Percentiles rank a stretch among this genome's conserved stretches.
Conservation (phyloP, 2,888 invertebrate genomes). For the Coecobrya sp. region DNA sequence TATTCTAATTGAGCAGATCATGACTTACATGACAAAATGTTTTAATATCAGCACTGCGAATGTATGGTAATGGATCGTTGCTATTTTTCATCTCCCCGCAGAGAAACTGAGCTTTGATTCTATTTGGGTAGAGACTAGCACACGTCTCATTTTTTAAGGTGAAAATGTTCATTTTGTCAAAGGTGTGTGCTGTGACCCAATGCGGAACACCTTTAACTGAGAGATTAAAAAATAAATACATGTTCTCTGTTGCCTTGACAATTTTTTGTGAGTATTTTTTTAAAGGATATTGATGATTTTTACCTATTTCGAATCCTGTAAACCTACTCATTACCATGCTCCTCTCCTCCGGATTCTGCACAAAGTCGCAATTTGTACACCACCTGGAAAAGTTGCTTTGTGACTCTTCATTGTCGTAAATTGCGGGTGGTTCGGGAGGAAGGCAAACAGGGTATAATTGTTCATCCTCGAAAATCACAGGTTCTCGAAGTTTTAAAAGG, state of each 20-base stretch:
- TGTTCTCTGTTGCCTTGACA: too few relatives aligned
- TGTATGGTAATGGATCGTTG: background rate
- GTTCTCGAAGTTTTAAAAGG: slow-evolving; percentile 79
- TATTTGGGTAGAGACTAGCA: slow-evolving; percentile 69
- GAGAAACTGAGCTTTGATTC: slow-evolving; percentile 80
- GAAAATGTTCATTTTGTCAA: slow-evolving; percentile 71
- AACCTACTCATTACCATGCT: slow-evolving; percentile 72
- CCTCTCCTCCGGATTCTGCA: slow-evolving; percentile 66
- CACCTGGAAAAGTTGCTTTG: slow-evolving; percentile 56
- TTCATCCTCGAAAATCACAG: slow-evolving; percentile 61
- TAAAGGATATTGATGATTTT: background rate
- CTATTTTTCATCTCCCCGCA: slow-evolving; percentile 77
- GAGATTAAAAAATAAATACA: too few relatives aligned
- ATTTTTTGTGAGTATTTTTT: too few relatives aligned
- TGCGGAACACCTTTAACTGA: slow-evolving; percentile 56
- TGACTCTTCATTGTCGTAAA: slow-evolving; percentile 17
- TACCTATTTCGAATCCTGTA: slow-evolving; percentile 66
- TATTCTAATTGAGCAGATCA: background rate
- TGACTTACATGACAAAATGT: slow-evolving; percentile 64
- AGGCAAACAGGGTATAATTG: slow-evolving; percentile 77
- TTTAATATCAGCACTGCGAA: slow-evolving; percentile 61
- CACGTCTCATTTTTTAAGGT: slow-evolving; percentile 71
- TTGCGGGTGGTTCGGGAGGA: slow-evolving; percentile 66
- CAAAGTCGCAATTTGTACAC: slow-evolving; percentile 73
- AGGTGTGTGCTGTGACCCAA: slow-evolving; percentile 52